Base-by-base conservation (phyloP, 1,140 invertebrate species). In the Lepidurus packardi region DNA sequence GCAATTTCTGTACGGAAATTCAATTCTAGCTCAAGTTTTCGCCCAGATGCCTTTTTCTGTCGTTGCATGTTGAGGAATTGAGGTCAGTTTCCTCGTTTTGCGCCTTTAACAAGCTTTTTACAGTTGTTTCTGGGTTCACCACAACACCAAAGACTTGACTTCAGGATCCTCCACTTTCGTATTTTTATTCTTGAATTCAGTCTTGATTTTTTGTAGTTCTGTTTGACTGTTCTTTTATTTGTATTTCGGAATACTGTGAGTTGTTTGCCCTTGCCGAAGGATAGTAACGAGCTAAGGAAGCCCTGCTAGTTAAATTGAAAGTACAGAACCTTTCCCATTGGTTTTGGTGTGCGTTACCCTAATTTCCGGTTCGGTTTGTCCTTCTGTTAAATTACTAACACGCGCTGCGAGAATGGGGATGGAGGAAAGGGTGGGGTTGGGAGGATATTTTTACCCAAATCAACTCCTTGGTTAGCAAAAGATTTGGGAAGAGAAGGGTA, bases 281-380 rank as follows among this genome's bases (percentile, higher is more conserved):
- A 65, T 13, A 65, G 21, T 65, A 13, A 65, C 13, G 53, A 16
- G 53, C 13, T 13, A 65, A 21, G 21, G 53, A 65, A 65, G 53
- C 53, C 53, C 53, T 65, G 0, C 16, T 7, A 21, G 53, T 13
- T 13, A 65, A 65, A 65, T 65, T 65, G 53, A 65, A 65, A 65
- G 53, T 65, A 7, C 21, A 65, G 53, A 4, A 34, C 3, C 34
- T 34, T 34, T 34, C 34, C 34, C 34, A 34, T 0, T 65, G 53
- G 53, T 65, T 65, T 65, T 65, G 16, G n/a, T 13, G 53, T 65
- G 53, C 53, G 53, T 65, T 65, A 65, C 53, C 53, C 53, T 65
- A 65, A 65, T 65, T 65, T 65, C 53, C 53, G 34, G 34, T 65
- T 65, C n/a, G 16, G 53, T 13, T 65, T 65, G 53, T 65, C 53